A percentile compares a stretch with the other conserved stretches of the same genome.
Evolutionary conservation across 2,113 vertebrate species (phyloP).

Genomic region (Aphyosemion australe): DNA sequence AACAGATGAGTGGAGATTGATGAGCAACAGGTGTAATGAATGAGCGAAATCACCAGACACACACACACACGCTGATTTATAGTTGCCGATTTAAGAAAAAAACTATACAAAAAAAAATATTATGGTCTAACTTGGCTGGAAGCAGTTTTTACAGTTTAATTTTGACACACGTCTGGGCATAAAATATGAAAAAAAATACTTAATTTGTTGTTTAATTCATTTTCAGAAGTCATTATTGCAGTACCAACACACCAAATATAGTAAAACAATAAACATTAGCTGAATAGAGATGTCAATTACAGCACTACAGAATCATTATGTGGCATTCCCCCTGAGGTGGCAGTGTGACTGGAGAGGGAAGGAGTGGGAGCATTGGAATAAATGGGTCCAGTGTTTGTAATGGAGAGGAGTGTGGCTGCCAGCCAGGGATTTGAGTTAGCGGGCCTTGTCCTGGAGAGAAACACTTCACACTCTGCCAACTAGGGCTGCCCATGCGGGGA

Average conservation of each 20-base stretch:
- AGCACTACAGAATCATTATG: constrained; percentile 69
- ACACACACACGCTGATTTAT: no score
- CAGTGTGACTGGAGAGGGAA: constrained; percentile 53
- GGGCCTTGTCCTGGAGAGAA: constrained; percentile 73
- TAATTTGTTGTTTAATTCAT: constrained; percentile 32
- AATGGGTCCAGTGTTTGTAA: constrained; percentile 78
- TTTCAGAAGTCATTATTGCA: constrained; percentile 32
- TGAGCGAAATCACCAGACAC: no score
- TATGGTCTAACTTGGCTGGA: no score
- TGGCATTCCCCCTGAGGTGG: constrained; percentile 54
- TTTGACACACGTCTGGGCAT: constrained; percentile 41
- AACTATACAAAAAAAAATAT: no score
- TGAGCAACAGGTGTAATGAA: no score
- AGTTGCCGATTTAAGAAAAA: no score
- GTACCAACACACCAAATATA: constrained; percentile 55
- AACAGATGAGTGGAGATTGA: no score
- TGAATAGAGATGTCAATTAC: constrained; percentile 69
- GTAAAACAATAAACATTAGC: constrained; percentile 65
- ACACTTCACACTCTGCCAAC: constrained; percentile 72
- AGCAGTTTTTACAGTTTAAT: neutral
- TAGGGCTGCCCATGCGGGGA: constrained; percentile 67
- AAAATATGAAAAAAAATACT: constrained; percentile 50
- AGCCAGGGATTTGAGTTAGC: constrained; percentile 79
- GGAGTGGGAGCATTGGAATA: constrained; percentile 47
- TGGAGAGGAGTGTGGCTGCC: constrained; percentile 73